Evolutionary conservation across 1,140 invertebrate species (phyloP), one percentile per base, ranked within the genome.

Genomic region (Cryptotermes secundus): DNA sequence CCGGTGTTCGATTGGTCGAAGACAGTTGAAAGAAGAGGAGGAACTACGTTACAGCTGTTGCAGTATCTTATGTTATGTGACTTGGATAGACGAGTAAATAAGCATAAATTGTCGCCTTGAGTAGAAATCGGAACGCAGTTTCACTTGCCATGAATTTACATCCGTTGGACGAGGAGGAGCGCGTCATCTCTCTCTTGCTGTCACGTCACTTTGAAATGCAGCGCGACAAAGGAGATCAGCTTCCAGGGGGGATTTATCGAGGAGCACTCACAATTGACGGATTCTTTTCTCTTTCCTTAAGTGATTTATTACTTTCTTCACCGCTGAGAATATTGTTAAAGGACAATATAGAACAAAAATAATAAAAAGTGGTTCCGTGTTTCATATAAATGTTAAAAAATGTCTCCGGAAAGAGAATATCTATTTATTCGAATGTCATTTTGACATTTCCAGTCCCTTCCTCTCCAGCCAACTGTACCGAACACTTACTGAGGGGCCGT

Each of bases 261-360:
- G 59, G n/a, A 72, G 31, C 59, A 72, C n/a, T 72, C 59, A 72
- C 9, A 72, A 72, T 72, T 72, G 59, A 72, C 59, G 59, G 59
- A 72, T 72, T 31, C 26, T 72, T 26, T 72, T 26, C 59, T 72
- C 59, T 31, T 31, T n/a, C 16, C n/a, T 22, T 72, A 72, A 72
- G 59, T 72, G 59, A 72, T 72, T 72, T 72, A 72, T 72, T 72
- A 72, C 59, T 72, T 26, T 72, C 59, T 72, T 31, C 59, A 72
- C 59, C 26, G 31, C 14, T 72, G 59, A 72, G n/a, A 72, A 72
- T 72, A 72, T 7, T 31, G 59, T 72, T 72, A 72, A 31, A 72
- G n/a, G 14, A 72, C 26, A 72, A 72, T 72, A 72, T n/a, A 16
- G 3, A 72, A 72, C 59, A 72, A 31, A 72, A 72, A n/a, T 72